Evolutionary conservation across 2,113 vertebrate species (phyloP).

Genomic region (Chloropsis hardwickii): DNA sequence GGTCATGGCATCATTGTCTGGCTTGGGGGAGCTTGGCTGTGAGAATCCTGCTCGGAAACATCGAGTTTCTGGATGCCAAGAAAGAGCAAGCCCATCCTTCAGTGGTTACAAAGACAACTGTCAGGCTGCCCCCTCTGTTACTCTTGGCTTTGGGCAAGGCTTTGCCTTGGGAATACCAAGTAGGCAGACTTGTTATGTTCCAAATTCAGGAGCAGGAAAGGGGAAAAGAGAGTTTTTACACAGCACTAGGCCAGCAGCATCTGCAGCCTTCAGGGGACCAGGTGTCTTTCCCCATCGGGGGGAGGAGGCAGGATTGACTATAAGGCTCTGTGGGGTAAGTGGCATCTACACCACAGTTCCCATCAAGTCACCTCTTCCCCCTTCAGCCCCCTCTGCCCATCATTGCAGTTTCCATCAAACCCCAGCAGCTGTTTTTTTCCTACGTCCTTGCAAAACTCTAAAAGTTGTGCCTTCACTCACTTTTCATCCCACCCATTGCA

Average conservation of each 20-base stretch:
- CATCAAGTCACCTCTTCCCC: background rate
- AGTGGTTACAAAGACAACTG: slow-evolving; percentile 8
- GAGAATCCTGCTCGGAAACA: background rate
- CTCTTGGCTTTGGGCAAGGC: background rate
- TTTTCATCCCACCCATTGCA: background rate
- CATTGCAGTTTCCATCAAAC: background rate
- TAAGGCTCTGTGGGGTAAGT: background rate
- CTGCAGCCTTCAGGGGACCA: background rate
- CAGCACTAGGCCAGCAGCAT: background rate
- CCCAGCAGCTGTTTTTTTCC: background rate
- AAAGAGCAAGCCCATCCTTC: slow-evolving; percentile 29
- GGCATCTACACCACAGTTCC: background rate
- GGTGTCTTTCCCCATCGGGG: background rate
- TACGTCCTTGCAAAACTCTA: rapidly evolving
- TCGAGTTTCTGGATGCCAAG: background rate
- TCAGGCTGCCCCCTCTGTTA: background rate
- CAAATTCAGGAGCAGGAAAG: background rate
- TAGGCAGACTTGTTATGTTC: slow-evolving; percentile 21
- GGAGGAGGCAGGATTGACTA: background rate
- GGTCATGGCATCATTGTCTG: background rate
- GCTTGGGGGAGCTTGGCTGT: background rate
- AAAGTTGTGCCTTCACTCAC: background rate
- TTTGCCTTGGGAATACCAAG: slow-evolving; percentile 34
- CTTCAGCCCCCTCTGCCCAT: background rate
- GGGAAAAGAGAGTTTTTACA: background rate